Base-by-base conservation (phyloP, 2,113 vertebrate species). In the Xyliphius kryptos region DNA sequence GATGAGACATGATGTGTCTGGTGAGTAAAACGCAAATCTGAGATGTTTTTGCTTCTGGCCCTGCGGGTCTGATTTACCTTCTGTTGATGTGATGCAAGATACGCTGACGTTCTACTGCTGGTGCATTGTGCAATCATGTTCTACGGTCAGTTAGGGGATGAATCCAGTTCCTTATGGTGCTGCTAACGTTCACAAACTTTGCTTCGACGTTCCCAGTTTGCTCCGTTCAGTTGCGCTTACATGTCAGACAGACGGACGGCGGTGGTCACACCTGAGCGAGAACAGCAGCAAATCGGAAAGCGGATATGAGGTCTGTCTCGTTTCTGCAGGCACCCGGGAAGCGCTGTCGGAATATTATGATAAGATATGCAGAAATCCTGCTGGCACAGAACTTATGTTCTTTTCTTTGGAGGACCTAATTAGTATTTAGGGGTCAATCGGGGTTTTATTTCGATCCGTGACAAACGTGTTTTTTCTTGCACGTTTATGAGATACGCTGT, bases 1-100 rank as follows among this genome's bases (percentile, higher is more conserved):
- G 46, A 63, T 44, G 61, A 44, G 50, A 44, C 50, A 15, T 10
- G 61, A 63, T 21, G 61, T 43, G 47, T 52, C 48, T 12, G 49
- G 10, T 3, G 13, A 36, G 19, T 38, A 13, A 26, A 20, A n/a
- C 6, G 1, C 40, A 55, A 46, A 16, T 9, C 6, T 9, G 37
- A 13, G 61, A n/a, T 49, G 10, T 19, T 12, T 7, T 32, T 12
- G 26, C 49, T 9, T 13, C 10, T 14, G 37, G 38, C 10, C 14
- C 53, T 21, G 19, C 17, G 19, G 9, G 13, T 46, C 48, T 19
- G 15, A 13, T 16, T n/a, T 15, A 52, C 57, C 16, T 47, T 32
- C 9, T 16, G 55, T 56, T 56, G 20, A 46, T 44, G 37, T 26
- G 40, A 37, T 20, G 22, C 51, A 20, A 53, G 15, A 53, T 16